A percentile compares a stretch with the other conserved stretches of the same genome.
These are phyloP conservation scores for Eupithecia abbreviata DNA, from an alignment of 2,888 invertebrate species.

Conservation along the genomic window DNA sequence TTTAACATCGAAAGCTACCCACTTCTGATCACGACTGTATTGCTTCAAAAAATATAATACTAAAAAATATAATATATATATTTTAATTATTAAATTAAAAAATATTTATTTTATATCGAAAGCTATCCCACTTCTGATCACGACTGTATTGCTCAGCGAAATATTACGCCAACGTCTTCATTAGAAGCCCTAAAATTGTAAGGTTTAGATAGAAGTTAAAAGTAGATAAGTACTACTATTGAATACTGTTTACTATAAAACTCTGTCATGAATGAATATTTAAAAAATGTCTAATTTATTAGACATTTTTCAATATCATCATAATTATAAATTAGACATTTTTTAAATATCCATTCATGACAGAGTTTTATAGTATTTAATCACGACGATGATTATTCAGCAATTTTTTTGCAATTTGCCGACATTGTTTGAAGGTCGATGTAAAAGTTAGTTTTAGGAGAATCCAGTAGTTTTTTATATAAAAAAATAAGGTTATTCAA, in stretches of 20 bases:
- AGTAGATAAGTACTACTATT: neutral
- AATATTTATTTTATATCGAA: constrained; percentile 57
- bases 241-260: neutral
- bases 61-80: too few relatives aligned
- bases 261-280: neutral
- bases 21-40: too few relatives aligned
- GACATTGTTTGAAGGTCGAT: neutral
- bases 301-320: too few relatives aligned
- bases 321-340: neutral
- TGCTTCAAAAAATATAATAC: too few relatives aligned
- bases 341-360: neutral
- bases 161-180: neutral
- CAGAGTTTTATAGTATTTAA: neutral
- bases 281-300: neutral
- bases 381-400: neutral
- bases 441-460: neutral
- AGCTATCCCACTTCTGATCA: constrained; percentile 60
- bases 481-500: neutral
- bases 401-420: neutral
- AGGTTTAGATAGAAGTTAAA: neutral
- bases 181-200: neutral
- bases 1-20: too few relatives aligned
- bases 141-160: constrained; percentile 47
- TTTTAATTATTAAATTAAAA: too few relatives aligned
- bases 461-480: neutral